phyloP scores from a whole-genome alignment of 2,797 vertebrate genomes.

The Rhinophrynus dorsalis region DNA sequence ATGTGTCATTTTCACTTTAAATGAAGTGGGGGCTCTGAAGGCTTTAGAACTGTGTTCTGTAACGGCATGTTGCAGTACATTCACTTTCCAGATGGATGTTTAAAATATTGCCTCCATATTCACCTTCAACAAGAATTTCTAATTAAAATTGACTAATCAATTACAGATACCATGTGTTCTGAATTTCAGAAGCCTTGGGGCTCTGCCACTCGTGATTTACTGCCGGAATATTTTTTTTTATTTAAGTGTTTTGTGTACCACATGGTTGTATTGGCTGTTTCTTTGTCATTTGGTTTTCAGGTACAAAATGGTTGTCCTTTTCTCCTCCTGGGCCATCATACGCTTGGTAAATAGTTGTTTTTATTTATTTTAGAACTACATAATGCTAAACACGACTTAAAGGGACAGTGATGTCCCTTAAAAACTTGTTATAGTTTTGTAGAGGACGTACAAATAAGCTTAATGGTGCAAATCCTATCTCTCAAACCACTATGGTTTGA shows the following conservation, averaged over 20 bases:
- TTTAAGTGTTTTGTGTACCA: not conserved
- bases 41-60: too few relatives aligned
- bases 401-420: too few relatives aligned
- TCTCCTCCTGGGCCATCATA: too few relatives aligned
- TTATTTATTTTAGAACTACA: too few relatives aligned
- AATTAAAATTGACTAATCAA: not conserved
- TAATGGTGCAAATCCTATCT: too few relatives aligned
- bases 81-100: not conserved
- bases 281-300: not conserved
- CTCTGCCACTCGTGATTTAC: not conserved
- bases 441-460: too few relatives aligned
- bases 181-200: not conserved
- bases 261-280: not conserved
- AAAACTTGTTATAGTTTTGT: too few relatives aligned
- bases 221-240: not conserved
- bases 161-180: not conserved
- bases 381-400: too few relatives aligned
- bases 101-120: not conserved
- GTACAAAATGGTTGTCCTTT: not conserved
- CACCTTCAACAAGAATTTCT: not conserved
- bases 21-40: too few relatives aligned
- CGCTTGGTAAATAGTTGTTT: too few relatives aligned
- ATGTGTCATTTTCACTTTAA: too few relatives aligned
- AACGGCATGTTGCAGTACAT: not conserved
- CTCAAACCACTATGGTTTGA: too few relatives aligned